These are phyloP conservation scores for Drosophila nigrodunni DNA, from an alignment of 1,140 invertebrate genomes.

Conservation along the genomic window DNA sequence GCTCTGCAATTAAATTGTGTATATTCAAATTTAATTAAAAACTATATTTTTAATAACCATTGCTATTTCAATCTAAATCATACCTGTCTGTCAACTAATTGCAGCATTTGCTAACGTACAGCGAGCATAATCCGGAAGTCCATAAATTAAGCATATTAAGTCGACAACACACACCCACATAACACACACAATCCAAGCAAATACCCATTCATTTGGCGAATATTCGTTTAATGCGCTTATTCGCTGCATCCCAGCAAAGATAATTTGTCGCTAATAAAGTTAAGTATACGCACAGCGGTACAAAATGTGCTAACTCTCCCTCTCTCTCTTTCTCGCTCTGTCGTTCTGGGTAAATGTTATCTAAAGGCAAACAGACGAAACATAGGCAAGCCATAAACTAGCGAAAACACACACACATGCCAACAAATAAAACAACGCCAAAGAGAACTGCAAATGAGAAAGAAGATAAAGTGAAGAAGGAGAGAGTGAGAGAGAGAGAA, in stretches of 20 bases:
- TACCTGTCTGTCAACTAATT: neutral
- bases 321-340: neutral
- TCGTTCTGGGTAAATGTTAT: conserved; percentile 52
- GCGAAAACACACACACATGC: conserved; percentile 43
- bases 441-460: neutral
- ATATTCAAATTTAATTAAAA: neutral
- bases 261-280: conserved; percentile 77
- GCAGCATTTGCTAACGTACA: neutral
- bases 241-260: conserved; percentile 52
- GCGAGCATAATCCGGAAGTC: conserved; percentile 12
- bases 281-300: conserved; percentile 71
- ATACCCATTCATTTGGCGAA: conserved; percentile 26
- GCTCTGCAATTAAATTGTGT: neutral
- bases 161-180: conserved; percentile 25
- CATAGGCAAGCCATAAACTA: conserved; percentile 56
- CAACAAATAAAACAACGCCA: conserved; percentile 24
- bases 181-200: conserved; percentile 10
- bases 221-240: conserved; percentile 59
- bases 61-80: neutral
- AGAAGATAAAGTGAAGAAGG: neutral
- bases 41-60: neutral
- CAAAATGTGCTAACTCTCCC: neutral
- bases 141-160: conserved; percentile 50
- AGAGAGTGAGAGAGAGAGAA: neutral
- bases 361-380: conserved; percentile 69